Evolutionary conservation across 2,113 vertebrate genomes (phyloP).

Genomic region (Charina bottae): DNA sequence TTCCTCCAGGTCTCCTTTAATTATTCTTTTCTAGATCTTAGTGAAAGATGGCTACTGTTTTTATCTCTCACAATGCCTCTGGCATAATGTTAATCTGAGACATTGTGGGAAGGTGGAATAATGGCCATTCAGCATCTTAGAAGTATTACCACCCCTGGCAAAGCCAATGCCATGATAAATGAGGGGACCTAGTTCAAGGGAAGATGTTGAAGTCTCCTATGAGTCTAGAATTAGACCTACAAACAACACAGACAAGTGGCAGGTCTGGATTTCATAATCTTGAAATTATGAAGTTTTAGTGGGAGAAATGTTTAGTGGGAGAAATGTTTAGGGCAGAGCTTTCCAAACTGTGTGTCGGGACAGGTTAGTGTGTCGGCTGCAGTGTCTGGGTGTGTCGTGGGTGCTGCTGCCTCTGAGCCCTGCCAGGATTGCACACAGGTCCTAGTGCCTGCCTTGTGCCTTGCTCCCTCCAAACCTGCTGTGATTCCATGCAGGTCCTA

Average conservation of each 20-base stretch:
- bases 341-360: too few species aligned
- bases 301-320: not conserved
- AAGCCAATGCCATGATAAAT: not conserved
- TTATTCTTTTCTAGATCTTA: not conserved
- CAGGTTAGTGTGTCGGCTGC: too few species aligned
- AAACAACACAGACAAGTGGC: not conserved
- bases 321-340: too few species aligned
- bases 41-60: not conserved
- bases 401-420: too few species aligned
- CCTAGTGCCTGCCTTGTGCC: too few species aligned
- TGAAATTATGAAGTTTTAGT: not conserved
- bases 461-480: too few species aligned
- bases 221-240: not conserved
- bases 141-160: too few species aligned
- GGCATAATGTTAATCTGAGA: not conserved
- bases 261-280: not conserved
- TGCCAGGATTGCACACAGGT: too few species aligned
- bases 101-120: not conserved
- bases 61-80: not conserved
- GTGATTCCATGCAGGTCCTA: too few species aligned
- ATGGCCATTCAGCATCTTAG: too few species aligned
- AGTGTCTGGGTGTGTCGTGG: too few species aligned
- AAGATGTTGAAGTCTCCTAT: not conserved
- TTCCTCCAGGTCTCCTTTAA: not conserved
- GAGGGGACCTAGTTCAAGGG: not conserved